Evolutionary conservation across 2,113 vertebrate genomes (phyloP).

Genomic region (Etheostoma spectabile): DNA sequence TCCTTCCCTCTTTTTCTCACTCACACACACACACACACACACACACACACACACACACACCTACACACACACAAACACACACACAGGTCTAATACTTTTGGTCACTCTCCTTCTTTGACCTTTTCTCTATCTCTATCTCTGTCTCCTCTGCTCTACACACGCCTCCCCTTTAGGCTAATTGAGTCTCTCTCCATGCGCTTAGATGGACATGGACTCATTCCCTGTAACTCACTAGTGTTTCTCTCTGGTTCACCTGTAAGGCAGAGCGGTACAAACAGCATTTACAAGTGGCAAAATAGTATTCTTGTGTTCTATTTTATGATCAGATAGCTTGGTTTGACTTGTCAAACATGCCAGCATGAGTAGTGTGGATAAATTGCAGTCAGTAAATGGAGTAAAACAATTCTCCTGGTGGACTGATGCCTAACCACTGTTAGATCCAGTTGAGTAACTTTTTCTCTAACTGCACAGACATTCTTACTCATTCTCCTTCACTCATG

Average conservation of each 20-base stretch:
- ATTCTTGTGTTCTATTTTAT: conserved; percentile 19
- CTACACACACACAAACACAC: not conserved
- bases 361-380: not conserved
- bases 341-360: not conserved
- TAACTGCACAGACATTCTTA: not conserved
- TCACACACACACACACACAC: not conserved
- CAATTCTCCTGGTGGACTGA: not conserved
- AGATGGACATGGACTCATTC: conserved; percentile 31
- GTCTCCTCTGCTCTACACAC: conserved; percentile 39
- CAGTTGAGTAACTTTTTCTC: not conserved
- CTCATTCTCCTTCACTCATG: not conserved
- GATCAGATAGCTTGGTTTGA: not conserved
- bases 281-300: conserved; percentile 6
- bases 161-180: conserved; percentile 19
- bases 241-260: conserved; percentile 23
- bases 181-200: conserved; percentile 27
- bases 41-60: too few relatives aligned
- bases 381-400: conserved; percentile 12
- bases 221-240: conserved; percentile 17
- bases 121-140: conserved; percentile 36
- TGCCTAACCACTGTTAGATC: not conserved
- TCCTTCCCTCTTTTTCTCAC: not conserved
- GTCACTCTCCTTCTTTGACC: conserved; percentile 51
- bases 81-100: not conserved
- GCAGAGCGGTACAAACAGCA: conserved; percentile 16